phyloP scores from a whole-genome alignment of 2,888 invertebrate genomes.

The Andricus curvator region DNA sequence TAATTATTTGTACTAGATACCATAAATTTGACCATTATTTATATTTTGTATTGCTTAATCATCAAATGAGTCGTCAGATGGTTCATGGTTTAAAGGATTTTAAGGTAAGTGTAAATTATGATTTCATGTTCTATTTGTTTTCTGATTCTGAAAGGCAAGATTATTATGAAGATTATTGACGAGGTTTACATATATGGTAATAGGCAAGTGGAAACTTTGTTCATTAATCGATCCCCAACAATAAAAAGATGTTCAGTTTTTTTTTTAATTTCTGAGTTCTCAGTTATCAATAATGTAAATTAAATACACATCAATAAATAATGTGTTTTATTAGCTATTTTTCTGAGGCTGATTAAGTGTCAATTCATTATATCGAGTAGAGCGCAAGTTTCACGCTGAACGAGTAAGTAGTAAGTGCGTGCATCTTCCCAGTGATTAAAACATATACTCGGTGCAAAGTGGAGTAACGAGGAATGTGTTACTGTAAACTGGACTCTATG shows the following conservation, averaged over 20 bases:
- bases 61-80: background rate
- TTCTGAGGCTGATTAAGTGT: background rate
- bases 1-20: too few species aligned
- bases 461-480: background rate
- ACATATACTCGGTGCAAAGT: background rate
- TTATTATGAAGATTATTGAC: background rate
- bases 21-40: too few species aligned
- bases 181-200: background rate
- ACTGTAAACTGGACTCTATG: slow-evolving; percentile 4
- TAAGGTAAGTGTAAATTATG: background rate
- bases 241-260: background rate
- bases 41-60: background rate
- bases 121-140: background rate
- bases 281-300: background rate
- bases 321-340: background rate
- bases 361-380: slow-evolving; percentile 3
- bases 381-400: slow-evolving; percentile 19
- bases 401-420: background rate
- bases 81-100: background rate
- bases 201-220: background rate
- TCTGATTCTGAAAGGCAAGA: background rate
- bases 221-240: background rate
- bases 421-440: background rate
- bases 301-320: background rate
- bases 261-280: background rate